Evolutionary conservation across 2,113 vertebrate species (phyloP), one percentile per base, ranked within the genome.

Genomic region (Melanostigma gelatinosum): DNA sequence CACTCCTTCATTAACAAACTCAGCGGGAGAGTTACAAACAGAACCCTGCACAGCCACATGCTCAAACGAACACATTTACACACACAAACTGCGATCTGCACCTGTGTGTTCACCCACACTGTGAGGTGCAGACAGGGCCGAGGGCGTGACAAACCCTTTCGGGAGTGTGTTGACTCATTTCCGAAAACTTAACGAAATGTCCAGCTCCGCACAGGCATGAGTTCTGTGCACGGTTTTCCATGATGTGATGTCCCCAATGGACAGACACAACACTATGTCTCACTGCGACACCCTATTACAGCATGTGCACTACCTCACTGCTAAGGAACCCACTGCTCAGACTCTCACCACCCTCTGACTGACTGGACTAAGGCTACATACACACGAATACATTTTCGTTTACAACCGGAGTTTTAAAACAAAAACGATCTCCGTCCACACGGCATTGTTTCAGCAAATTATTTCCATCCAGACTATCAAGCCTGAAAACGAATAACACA

Each of bases 1-100:
- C 62, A 78, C 75, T 82, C 79, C 78, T 89, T 94, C 92, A 90
- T 93, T 94, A 93, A 90, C 76, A 90, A 82, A 91, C 88, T 62
- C 93, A 91, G 93, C 87, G 57, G 90, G 93, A 85, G 82, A 75
- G 36, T 70, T 16, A 74, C 80, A 87, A 88, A 80, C 77, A 77
- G 60, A 13, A 75, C 60, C 63, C 80, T 4, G 72, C 72, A 63
- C 61, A 71, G 75, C 36, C 27, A 36, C 80, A 79, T 10, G 20
- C 65, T 74, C 70, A 61, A 20, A 72, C 8, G 1, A 22, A 61
- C 75, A 79, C 60, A 69, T 20, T 67, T 10, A 79, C 67, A 44
- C 84, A 73, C 72, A 77, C 72, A 50, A 48, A 72, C 82, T 62
- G 72, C 10, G 44, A 80, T 9, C 70, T 66, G 87, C 88, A 88